Evolutionary conservation across 2,888 invertebrate species (phyloP).

Genomic region (Lepeophtheirus nordmannii): DNA sequence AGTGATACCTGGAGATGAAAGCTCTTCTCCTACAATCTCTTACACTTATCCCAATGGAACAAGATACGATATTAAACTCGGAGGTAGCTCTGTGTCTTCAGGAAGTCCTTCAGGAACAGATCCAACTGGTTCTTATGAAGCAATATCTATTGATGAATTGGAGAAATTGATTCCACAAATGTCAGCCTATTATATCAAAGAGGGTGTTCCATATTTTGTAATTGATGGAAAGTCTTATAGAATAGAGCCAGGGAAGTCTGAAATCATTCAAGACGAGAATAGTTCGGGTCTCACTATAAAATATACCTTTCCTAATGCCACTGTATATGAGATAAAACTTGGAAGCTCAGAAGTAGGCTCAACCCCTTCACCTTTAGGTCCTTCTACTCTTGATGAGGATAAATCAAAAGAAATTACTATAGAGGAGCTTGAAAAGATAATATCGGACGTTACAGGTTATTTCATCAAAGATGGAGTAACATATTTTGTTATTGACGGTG

Average conservation of each 20-base stretch:
- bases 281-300: background rate
- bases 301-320: background rate
- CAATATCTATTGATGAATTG: background rate
- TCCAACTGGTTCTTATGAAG: background rate
- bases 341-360: conserved; percentile 1
- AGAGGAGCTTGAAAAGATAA: background rate
- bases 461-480: background rate
- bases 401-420: background rate
- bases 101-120: background rate
- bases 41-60: background rate
- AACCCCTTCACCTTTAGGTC: background rate
- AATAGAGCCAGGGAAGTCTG: background rate
- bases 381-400: background rate
- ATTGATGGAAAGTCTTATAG: background rate
- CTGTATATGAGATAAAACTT: background rate
- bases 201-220: background rate
- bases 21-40: background rate
- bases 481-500: background rate
- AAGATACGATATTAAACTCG: background rate
- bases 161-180: background rate
- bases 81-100: background rate
- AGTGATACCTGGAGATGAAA: background rate
- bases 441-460: background rate
- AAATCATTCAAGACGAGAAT: background rate
- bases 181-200: background rate